These are phyloP conservation scores for Dendrolimus punctatus DNA, from an alignment of 1,140 invertebrate genomes.

Conservation along the genomic window DNA sequence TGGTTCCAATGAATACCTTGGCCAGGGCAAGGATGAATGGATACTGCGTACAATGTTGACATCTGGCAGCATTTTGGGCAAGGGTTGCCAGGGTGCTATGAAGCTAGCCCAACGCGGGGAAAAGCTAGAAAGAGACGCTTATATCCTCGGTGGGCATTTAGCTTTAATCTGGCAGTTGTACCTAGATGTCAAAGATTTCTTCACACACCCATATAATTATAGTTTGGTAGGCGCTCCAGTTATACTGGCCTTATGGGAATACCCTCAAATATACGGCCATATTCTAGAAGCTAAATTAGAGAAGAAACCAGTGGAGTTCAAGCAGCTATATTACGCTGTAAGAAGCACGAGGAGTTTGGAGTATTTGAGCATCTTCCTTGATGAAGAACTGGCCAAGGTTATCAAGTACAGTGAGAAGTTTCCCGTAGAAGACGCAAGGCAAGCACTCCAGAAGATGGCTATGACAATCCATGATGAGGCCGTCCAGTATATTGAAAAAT, in stretches of 20 bases:
- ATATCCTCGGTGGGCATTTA: conserved; percentile 87
- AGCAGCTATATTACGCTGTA: conserved; percentile 53
- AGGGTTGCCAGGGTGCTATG: conserved; percentile 86
- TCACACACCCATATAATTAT: conserved; percentile 65
- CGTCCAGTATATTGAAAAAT: conserved; percentile 46
- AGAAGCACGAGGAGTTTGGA: conserved; percentile 49
- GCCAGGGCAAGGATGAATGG: conserved; percentile 84
- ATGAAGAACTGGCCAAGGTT: conserved; percentile 45
- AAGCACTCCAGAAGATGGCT: conserved; percentile 54
- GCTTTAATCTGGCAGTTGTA: conserved; percentile 85
- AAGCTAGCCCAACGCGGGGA: conserved; percentile 81
- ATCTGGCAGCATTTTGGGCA: conserved; percentile 84
- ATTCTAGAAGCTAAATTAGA: conserved; percentile 57
- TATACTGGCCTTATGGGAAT: conserved; percentile 81
- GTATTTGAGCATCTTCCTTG: conserved; percentile 43
- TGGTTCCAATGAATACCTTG: conserved; percentile 63
- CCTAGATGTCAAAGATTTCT: conserved; percentile 71
- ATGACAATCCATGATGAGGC: conserved; percentile 44
- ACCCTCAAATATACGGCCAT: conserved; percentile 75
- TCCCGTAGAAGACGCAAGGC: conserved; percentile 46
- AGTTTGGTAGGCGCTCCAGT: conserved; percentile 83
- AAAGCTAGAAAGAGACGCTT: conserved; percentile 78
- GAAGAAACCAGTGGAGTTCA: conserved; percentile 40
- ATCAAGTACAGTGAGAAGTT: conserved; percentile 41
- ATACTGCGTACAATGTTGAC: conserved; percentile 82